phyloP scores from a whole-genome alignment of 23 tunicate genomes.

The Oikopleura dioica region DNA sequence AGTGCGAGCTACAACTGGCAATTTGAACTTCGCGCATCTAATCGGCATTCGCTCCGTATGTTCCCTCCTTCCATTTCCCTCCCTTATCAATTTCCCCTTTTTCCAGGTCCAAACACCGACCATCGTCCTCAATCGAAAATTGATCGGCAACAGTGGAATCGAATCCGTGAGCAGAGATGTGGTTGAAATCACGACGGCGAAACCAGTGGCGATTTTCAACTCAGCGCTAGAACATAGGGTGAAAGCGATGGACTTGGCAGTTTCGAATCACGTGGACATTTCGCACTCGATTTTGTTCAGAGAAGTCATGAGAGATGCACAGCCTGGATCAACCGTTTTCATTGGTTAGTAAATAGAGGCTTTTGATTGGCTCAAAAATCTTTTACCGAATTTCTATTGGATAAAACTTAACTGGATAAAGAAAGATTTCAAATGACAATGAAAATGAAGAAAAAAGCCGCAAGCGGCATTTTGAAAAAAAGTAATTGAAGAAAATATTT shows the following conservation, averaged over 20 bases:
- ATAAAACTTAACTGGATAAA: no score
- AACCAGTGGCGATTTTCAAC: background rate
- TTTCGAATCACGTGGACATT: constrained; percentile 3
- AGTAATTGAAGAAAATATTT: no score
- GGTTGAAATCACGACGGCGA: background rate
- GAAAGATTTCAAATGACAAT: no score
- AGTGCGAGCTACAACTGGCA: background rate
- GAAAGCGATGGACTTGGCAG: background rate
- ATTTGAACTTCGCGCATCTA: background rate
- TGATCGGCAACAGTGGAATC: no score
- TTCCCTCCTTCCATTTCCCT: no score
- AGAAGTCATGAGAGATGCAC: constrained; percentile 4
- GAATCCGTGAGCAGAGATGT: background rate
- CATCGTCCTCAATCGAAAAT: background rate
- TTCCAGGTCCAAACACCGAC: background rate
- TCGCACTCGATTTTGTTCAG: background rate
- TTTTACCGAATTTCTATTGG: background rate
- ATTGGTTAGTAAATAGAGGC: background rate
- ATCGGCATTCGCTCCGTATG: background rate
- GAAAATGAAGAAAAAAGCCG: no score
- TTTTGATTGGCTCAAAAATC: background rate
- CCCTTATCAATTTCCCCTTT: no score
- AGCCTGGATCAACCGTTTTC: background rate
- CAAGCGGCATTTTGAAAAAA: no score
- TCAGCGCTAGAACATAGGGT: background rate